Percentiles rank a stretch among this genome's conserved stretches.
phyloP scores from a whole-genome alignment of 2,113 vertebrate species.

The Chrysemys picta region DNA sequence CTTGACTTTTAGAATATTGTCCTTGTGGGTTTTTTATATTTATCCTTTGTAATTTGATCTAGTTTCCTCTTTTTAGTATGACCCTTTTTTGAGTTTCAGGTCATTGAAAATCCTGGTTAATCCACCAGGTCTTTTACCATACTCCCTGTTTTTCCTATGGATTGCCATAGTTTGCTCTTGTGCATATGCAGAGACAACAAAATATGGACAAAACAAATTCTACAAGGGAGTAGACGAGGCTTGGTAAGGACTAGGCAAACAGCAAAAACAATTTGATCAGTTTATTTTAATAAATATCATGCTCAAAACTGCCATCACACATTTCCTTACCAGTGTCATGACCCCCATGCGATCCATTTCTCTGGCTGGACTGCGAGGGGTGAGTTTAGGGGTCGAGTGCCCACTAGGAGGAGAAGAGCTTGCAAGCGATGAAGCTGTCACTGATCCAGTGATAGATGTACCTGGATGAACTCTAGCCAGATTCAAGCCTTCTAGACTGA shows the following conservation, averaged over 20 bases:
- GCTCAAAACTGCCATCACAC: neutral
- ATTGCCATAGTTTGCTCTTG: neutral
- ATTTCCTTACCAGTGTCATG: conserved; percentile 92
- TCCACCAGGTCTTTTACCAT: neutral
- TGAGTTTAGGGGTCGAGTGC: conserved; percentile 96
- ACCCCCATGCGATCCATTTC: conserved; percentile 99
- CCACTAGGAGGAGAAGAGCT: conserved; percentile 98
- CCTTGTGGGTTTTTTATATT: neutral
- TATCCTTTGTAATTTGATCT: neutral
- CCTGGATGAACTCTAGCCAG: conserved; percentile 92
- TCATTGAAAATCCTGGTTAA: neutral
- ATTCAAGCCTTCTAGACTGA: conserved; percentile 96
- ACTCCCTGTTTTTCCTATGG: neutral
- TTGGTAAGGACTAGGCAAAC: neutral
- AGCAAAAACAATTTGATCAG: neutral
- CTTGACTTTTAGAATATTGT: neutral
- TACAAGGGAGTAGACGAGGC: neutral
- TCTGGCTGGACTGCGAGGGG: conserved; percentile 91
- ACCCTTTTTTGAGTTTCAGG: neutral
- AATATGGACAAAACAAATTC: neutral
- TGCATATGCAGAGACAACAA: neutral
- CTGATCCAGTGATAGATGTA: conserved; percentile 94
- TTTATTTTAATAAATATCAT: neutral
- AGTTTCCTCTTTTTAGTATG: neutral
- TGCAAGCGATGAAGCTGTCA: conserved; percentile 95